Percentiles rank a stretch among this genome's conserved stretches.
phyloP scores from a whole-genome alignment of 53 echinoderm and acorn worm genomes.

The Apostichopus leukothele region DNA sequence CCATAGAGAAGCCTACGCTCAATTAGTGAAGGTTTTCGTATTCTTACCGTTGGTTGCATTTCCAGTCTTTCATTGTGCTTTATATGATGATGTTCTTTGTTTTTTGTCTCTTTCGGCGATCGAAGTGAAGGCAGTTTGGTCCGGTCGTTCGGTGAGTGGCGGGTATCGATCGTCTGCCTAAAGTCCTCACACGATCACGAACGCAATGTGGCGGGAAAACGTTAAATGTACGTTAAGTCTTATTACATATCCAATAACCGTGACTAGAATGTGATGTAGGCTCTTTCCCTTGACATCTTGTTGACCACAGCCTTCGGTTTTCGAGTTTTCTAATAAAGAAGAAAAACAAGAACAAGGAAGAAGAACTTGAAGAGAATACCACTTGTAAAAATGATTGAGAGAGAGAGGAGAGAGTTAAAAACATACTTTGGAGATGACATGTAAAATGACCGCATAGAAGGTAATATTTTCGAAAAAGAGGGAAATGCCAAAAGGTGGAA shows the following conservation, averaged over 20 bases:
- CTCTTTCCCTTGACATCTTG: background rate
- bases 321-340: too few species aligned
- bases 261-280: background rate
- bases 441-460: too few species aligned
- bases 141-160: background rate
- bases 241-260: background rate
- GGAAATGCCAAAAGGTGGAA: too few species aligned
- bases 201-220: background rate
- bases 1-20: background rate
- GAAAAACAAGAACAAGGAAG: too few species aligned
- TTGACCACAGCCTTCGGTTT: background rate
- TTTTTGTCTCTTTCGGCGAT: background rate
- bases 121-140: background rate
- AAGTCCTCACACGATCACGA: background rate
- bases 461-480: too few species aligned
- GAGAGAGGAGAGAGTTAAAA: too few species aligned
- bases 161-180: background rate
- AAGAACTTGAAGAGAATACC: too few species aligned
- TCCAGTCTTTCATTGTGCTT: background rate
- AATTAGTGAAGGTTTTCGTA: background rate
- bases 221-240: background rate
- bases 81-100: background rate
- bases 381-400: too few species aligned
- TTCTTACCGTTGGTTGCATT: background rate
- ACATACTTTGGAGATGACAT: too few species aligned